Base-by-base conservation (phyloP, 2,797 vertebrate species). In the Galaxias olidus region DNA sequence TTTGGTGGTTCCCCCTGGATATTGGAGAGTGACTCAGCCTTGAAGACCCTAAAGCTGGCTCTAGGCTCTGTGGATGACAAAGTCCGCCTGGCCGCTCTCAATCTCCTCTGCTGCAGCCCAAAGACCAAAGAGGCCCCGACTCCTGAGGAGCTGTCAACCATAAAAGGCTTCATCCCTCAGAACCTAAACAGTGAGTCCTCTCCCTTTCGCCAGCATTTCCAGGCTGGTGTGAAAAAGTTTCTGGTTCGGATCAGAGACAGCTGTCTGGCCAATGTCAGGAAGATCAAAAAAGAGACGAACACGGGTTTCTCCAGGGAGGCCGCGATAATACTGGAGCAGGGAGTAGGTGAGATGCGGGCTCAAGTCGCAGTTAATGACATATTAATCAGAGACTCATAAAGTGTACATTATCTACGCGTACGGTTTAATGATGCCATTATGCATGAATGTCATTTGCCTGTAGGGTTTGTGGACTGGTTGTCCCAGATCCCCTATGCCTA, bases 401-500 rank as follows among this genome's bases (percentile, higher is more conserved):
- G 30, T 30, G 30, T 6, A 30, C 30, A 30, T 6, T 30, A 30
- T 30, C 30, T 30, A 30, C 6, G 30, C 30, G 6, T 47, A 18
- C 15, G 8, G 44, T 30, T 46, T 10, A 43, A n/a, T 40, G n/a
- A 56, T 10, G 14, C 53, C 13, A 15, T 6, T 30, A 10, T 59
- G 17, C 3, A 44, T n/a, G 13, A 15, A 52, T 7, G 8, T 41
- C 43, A 42, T 10, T 50, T 0, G n/a, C 0, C 56, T 9, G 0
- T 64, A 96, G 95, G 71, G 10, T 95, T 95, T 60, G 89, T 94
- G 44, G 93, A 96, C 44, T 96, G 95, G 95, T 73, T 97, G 76
- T 80, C 89, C 56, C 89, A 90, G 49, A 85, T 97, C 53, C 90
- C 92, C 4, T 70, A 92, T 6, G 2, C 81, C 61, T 90, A 80